phyloP scores from a whole-genome alignment of 2,797 vertebrate species.

The Vipera ursinii region DNA sequence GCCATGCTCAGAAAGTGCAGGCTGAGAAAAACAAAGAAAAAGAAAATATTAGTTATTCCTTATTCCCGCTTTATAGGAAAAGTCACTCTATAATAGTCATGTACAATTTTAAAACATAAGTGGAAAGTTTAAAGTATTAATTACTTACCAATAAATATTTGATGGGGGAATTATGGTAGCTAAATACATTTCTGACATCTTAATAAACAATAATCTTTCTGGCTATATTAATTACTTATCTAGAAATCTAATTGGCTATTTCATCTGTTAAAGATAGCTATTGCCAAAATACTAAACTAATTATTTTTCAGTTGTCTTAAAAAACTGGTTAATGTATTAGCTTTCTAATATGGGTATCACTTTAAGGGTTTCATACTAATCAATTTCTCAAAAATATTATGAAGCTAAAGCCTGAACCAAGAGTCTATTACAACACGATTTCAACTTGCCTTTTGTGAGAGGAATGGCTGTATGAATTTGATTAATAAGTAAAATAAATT shows the following conservation, averaged over 20 bases:
- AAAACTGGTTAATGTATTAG: not conserved
- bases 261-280: not conserved
- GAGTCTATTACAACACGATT: not conserved
- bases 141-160: not conserved
- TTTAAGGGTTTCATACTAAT: not conserved
- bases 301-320: not conserved
- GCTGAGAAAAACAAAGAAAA: conserved; percentile 67
- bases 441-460: not conserved
- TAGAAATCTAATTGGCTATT: not conserved
- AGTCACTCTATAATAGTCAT: not conserved
- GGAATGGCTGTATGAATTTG: not conserved
- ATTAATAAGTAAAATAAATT: not conserved
- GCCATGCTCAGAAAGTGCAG: conserved; percentile 95
- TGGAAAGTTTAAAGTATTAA: not conserved
- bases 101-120: not conserved
- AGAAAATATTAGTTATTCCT: conserved; percentile 8
- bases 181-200: not conserved
- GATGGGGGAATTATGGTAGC: not conserved
- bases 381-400: not conserved
- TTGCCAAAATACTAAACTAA: not conserved
- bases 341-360: not conserved
- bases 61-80: not conserved
- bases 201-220: not conserved
- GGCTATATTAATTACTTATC: not conserved
- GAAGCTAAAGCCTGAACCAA: not conserved